These are phyloP conservation scores for Chaenocephalus aceratus DNA, from an alignment of 2,113 vertebrate species.

Conservation along the genomic window DNA sequence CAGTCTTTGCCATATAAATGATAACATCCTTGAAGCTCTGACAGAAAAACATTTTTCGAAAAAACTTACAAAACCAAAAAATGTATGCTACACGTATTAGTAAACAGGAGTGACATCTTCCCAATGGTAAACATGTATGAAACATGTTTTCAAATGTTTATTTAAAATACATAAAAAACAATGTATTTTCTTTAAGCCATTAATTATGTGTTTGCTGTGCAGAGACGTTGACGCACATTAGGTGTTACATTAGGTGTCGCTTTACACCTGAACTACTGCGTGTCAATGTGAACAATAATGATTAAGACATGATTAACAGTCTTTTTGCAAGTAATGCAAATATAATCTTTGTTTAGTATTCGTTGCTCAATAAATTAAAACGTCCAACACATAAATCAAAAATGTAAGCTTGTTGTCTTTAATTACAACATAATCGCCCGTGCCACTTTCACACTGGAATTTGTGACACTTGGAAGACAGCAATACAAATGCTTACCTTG, in stretches of 20 bases:
- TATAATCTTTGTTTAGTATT: background rate
- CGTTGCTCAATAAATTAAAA: background rate
- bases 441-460: slow-evolving; percentile 7
- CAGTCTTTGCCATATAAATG: background rate
- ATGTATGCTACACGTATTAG: background rate
- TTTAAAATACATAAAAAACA: no score
- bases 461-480: slow-evolving; percentile 18
- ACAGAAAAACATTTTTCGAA: background rate
- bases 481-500: slow-evolving; percentile 68
- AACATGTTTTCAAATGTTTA: background rate
- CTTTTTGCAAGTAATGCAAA: slow-evolving; percentile 11
- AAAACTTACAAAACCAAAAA: background rate
- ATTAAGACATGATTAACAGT: no score
- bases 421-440: slow-evolving; percentile 4
- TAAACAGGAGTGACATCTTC: background rate
- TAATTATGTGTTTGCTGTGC: background rate
- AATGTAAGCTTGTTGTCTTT: background rate
- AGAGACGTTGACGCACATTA: background rate
- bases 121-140: background rate
- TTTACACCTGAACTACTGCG: no score
- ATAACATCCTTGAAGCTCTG: background rate
- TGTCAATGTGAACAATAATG: no score
- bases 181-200: background rate
- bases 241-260: no score
- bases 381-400: slow-evolving; percentile 9